Evolutionary conservation across 2,888 invertebrate species (phyloP).

Genomic region (Rhagophthalmus giganteus): DNA sequence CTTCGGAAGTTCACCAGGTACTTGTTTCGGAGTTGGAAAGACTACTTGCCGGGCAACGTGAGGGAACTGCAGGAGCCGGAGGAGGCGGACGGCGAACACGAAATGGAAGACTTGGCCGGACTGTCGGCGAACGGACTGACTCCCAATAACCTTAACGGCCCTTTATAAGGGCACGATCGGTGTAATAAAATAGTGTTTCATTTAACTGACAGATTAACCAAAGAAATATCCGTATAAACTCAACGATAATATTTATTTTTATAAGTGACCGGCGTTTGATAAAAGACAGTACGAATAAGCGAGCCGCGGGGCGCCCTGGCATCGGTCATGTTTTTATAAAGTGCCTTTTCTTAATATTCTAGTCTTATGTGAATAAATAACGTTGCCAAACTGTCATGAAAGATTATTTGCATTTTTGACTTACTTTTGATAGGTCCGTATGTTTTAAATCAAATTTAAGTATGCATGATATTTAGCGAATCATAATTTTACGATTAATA

Average conservation of each 20-base stretch:
- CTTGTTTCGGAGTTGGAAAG: conserved; percentile 90
- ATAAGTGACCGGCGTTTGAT: conserved; percentile 17
- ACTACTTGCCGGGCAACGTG: conserved; percentile 76
- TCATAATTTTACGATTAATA: no score
- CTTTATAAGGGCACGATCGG: conserved; percentile 11
- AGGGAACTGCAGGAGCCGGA: conserved; percentile 48
- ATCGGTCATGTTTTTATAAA: conserved; percentile 2
- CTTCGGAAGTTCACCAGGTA: conserved; percentile 89
- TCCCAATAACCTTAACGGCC: conserved; percentile 14
- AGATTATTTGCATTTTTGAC: not conserved
- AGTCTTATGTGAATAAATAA: conserved; percentile 20
- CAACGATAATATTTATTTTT: conserved; percentile 18
- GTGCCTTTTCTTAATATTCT: conserved; percentile 8
- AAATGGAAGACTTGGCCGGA: conserved; percentile 22
- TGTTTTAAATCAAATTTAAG: no score
- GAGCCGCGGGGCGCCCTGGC: conserved; percentile 18
- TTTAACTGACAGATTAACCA: conserved; percentile 24
- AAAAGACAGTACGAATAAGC: conserved; percentile 12
- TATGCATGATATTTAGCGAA: no score
- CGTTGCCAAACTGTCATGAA: conserved; percentile 13
- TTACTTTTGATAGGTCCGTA: no score
- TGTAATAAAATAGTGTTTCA: conserved; percentile 2
- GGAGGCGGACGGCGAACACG: conserved; percentile 23
- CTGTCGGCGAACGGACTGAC: conserved; percentile 17
- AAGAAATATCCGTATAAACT: conserved; percentile 24